These are phyloP conservation scores for Theocolax elegans DNA, from an alignment of 1,140 invertebrate genomes.

Conservation along the genomic window DNA sequence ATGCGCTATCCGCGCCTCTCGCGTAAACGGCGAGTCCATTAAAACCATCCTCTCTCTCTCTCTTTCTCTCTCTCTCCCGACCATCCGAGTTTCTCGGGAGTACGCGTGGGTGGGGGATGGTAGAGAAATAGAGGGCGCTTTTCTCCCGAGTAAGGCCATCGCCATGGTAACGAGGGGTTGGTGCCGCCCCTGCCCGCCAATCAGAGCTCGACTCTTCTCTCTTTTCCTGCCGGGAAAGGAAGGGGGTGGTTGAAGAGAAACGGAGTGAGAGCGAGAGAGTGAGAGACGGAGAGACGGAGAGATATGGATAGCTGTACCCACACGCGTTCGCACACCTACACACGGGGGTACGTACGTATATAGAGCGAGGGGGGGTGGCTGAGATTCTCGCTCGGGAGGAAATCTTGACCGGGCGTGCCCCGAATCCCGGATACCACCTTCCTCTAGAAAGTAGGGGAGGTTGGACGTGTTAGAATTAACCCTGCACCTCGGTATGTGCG, in stretches of 20 bases:
- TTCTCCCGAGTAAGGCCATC: constrained; percentile 55
- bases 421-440: constrained; percentile 61
- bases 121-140: constrained; percentile 15
- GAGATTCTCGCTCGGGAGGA: constrained; percentile 67
- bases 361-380: constrained; percentile 57
- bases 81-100: neutral
- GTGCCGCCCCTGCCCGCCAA: constrained; percentile 65
- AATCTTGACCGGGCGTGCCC: constrained; percentile 69
- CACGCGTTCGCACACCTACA: too few relatives aligned
- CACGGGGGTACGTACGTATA: too few relatives aligned
- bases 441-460: neutral
- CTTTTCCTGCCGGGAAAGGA: constrained; percentile 14
- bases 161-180: constrained; percentile 69
- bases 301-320: too few relatives aligned
- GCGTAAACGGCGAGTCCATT: constrained; percentile 57
- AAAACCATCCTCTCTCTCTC: constrained; percentile 40
- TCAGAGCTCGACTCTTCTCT: constrained; percentile 53
- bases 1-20: neutral
- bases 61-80: neutral
- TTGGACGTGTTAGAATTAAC: constrained; percentile 15
- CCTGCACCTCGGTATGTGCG: neutral
- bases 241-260: too few relatives aligned
- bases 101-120: neutral
- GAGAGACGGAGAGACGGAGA: too few relatives aligned
- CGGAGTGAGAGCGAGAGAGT: neutral